These are phyloP conservation scores for Lagocephalus sceleratus DNA, from an alignment of 2,797 vertebrate species.

Conservation along the genomic window DNA sequence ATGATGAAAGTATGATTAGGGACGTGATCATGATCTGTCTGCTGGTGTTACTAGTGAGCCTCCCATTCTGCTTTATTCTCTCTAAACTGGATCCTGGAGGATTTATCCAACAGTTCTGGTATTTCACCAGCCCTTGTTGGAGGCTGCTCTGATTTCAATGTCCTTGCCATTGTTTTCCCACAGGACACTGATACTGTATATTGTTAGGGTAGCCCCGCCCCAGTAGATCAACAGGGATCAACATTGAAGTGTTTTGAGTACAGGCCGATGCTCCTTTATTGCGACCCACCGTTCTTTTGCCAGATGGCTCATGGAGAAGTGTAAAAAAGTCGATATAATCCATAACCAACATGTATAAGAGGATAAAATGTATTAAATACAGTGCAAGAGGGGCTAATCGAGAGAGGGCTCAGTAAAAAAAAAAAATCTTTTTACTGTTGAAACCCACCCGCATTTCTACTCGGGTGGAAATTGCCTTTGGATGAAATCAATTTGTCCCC, in stretches of 20 bases:
- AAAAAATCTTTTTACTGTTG: slow-evolving; percentile 42
- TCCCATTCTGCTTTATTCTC: no score
- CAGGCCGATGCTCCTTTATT: slow-evolving; percentile 36
- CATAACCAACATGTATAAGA: slow-evolving; percentile 64
- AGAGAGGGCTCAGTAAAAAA: slow-evolving; percentile 46
- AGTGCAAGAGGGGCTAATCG: slow-evolving; percentile 59
- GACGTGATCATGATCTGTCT: no score
- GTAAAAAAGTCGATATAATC: slow-evolving; percentile 66
- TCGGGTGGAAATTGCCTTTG: slow-evolving; percentile 66
- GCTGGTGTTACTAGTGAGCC: no score
- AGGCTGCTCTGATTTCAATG: slow-evolving; percentile 30
- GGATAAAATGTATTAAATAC: slow-evolving; percentile 69
- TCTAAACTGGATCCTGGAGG: no score
- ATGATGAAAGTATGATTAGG: no score
- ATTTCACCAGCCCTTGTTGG: slow-evolving; percentile 19
- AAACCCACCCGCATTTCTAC: slow-evolving; percentile 50
- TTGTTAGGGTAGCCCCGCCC: slow-evolving; percentile 16
- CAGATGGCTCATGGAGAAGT: slow-evolving; percentile 48
- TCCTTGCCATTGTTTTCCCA: slow-evolving; percentile 12
- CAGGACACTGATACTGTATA: slow-evolving; percentile 19
- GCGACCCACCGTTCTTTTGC: slow-evolving; percentile 32
- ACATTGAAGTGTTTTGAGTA: slow-evolving; percentile 17
- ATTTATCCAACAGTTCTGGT: slow-evolving; percentile 10
- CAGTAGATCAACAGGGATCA: slow-evolving; percentile 33
- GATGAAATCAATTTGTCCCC: slow-evolving; percentile 77